These are phyloP conservation scores for Chrosomus eos DNA, from an alignment of 2,797 vertebrate genomes.

Conservation along the genomic window DNA sequence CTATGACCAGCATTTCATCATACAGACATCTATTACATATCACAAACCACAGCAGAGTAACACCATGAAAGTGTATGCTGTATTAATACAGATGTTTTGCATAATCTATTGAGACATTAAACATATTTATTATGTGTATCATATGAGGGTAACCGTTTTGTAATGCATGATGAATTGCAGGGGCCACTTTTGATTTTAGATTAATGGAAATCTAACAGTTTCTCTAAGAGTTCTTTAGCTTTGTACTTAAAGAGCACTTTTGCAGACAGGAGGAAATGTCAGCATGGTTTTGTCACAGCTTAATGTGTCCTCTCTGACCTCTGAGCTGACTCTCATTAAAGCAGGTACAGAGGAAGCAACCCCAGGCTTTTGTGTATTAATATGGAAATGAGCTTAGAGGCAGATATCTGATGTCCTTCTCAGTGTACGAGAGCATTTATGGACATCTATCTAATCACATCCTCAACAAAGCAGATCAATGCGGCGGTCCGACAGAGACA, in stretches of 20 bases:
- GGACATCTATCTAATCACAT: conserved; percentile 33
- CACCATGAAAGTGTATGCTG: not conserved
- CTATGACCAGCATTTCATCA: not conserved
- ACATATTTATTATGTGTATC: not conserved
- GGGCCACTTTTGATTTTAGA: conserved; percentile 5
- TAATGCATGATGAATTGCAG: not conserved
- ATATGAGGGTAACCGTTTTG: not conserved
- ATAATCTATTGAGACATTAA: not conserved
- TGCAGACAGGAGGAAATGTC: conserved; percentile 18
- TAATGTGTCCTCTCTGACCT: conserved; percentile 30
- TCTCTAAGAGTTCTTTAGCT: conserved; percentile 5
- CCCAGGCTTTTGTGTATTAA: conserved; percentile 25
- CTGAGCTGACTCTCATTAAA: conserved; percentile 34
- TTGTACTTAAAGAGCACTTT: not conserved
- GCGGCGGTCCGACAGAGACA: not conserved
- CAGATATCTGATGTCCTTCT: conserved; percentile 42
- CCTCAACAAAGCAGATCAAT: conserved; percentile 25
- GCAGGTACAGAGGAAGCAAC: conserved; percentile 16
- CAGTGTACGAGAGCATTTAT: conserved; percentile 6
- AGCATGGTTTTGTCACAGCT: conserved; percentile 25
- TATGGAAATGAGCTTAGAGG: conserved; percentile 38
- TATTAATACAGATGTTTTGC: not conserved
- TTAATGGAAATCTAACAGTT: not conserved
- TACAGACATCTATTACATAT: not conserved
- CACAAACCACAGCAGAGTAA: not conserved